These are phyloP conservation scores for Pentalonia nigronervosa DNA, from an alignment of 1,140 invertebrate species.

Conservation along the genomic window DNA sequence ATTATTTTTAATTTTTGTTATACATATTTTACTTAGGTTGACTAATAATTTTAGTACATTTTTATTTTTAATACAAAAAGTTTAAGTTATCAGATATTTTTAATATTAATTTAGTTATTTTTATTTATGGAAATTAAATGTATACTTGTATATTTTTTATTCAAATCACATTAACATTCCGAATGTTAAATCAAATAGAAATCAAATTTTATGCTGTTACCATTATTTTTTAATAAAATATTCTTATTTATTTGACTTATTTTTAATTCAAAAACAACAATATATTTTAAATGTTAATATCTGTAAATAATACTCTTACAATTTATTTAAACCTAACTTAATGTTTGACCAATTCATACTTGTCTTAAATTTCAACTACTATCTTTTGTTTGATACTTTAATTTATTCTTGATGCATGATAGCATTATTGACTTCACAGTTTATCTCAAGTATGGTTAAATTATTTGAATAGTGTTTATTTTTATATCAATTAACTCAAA, in stretches of 20 bases:
- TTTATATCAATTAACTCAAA: background rate
- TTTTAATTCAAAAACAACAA: background rate
- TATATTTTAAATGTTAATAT: background rate
- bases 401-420: background rate
- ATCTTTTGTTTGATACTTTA: background rate
- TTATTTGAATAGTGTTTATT: background rate
- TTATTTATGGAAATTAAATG: background rate
- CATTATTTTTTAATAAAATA: conserved; percentile 1
- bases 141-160: background rate
- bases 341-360: background rate
- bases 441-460: background rate
- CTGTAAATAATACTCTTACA: background rate
- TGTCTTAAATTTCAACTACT: background rate
- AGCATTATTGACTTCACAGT: background rate
- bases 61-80: background rate
- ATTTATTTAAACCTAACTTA: background rate
- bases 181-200: background rate
- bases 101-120: background rate
- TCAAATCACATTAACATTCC: background rate
- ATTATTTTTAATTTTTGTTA: conserved; percentile 7
- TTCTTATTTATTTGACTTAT: background rate
- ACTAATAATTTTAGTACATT: conserved; percentile 7
- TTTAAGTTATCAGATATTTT: background rate
- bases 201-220: conserved; percentile 19
- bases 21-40: background rate